A percentile compares a stretch with the other conserved stretches of the same genome.
Evolutionary conservation across 2,113 vertebrate species (phyloP).

Genomic region (Notarius lentiginosus): DNA sequence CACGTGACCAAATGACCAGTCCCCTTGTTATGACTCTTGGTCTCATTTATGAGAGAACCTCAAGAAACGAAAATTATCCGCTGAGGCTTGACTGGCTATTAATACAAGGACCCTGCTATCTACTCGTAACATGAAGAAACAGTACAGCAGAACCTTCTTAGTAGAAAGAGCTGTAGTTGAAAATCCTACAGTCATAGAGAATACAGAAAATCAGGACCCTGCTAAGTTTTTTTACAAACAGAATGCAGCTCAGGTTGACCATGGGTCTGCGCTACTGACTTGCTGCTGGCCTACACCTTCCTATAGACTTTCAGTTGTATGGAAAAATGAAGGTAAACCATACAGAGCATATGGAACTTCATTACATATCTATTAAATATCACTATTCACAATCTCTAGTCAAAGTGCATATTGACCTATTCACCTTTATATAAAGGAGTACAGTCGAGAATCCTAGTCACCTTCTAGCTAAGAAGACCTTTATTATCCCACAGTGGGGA

Average conservation of each 20-base stretch:
- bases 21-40: background rate
- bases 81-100: background rate
- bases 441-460: background rate
- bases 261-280: background rate
- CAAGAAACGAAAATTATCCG: background rate
- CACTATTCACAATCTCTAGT: background rate
- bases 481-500: too few species aligned
- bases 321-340: background rate
- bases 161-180: background rate
- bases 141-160: background rate
- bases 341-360: background rate
- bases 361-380: background rate
- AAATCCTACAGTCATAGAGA: background rate
- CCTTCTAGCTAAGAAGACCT: background rate
- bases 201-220: background rate
- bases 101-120: background rate
- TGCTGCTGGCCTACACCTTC: background rate
- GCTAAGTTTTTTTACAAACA: background rate
- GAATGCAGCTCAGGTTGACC: background rate
- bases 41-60: background rate
- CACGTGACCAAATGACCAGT: background rate
- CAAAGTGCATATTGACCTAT: background rate
- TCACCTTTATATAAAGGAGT: background rate
- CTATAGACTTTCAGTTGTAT: background rate
- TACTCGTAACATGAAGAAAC: background rate